Base-by-base conservation (phyloP, 2,797 vertebrate species). In the Acrossocheilus wenchowensis region DNA sequence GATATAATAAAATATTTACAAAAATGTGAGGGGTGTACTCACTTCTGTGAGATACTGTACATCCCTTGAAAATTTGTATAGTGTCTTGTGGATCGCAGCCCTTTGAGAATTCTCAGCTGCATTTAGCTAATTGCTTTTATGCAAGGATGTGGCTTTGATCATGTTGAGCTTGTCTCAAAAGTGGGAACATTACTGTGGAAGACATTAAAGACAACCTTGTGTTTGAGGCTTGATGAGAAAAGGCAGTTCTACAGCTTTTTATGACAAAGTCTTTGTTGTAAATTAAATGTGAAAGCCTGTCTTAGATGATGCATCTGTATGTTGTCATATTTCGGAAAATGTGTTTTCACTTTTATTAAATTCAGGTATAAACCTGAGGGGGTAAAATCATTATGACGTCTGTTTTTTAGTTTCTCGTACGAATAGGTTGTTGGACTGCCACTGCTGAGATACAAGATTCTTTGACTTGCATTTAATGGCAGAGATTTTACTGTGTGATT, bases 91-190 rank as follows among this genome's bases (percentile, higher is more conserved):
- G 17, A 39, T 48, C 23, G 1, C 14, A 36, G 30, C 15, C 23
- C 60, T 84, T 68, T 68, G 73, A 78, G 23, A 78, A 26, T 68
- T 68, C 34, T 84, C 60, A 21, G 43, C 15, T 3, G 12, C 74
- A n/a, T 60, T 85, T 66, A 48, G 64, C 73, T 82, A 68, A 84
- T 84, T 84, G 78, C 50, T 64, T 81, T 85, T 62, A 71, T 78
- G 41, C 45, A 41, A 19, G 30, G 72, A 68, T 54, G 21, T n/a
- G 12, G 73, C 84, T 88, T 86, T 88, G 84, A 83, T 88, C 84
- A 64, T 71, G 19, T 14, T 64, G 68, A 50, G 54, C 11, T 39
- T n/a, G n/a, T 82, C 64, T 66, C 64, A 77, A 81, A 66, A 85
- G 77, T 57, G 48, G 50, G 39, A 71, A 34, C 72, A 71, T 62